Percentiles rank a stretch among this genome's conserved stretches.
These are phyloP conservation scores for Torymus aiolomorphi DNA, from an alignment of 2,888 invertebrate species.

Conservation along the genomic window DNA sequence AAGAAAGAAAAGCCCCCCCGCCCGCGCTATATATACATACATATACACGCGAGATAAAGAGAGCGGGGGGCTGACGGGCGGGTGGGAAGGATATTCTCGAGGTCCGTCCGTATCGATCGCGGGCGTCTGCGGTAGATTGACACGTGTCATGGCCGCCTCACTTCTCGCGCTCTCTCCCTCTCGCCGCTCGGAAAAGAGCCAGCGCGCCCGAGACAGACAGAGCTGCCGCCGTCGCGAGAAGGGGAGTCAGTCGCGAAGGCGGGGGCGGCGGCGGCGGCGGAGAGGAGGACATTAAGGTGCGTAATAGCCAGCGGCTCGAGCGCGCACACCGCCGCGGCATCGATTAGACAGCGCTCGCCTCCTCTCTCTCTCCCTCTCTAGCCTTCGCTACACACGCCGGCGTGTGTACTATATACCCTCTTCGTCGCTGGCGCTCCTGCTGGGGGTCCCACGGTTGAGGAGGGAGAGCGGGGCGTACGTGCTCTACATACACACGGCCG, in stretches of 20 bases:
- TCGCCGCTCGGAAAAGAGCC: conserved; percentile 45
- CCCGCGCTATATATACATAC: conserved; percentile 3
- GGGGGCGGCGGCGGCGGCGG: conserved; percentile 61
- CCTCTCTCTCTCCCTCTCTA: conserved; percentile 54
- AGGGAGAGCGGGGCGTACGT: conserved; percentile 69
- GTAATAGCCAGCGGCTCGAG: conserved; percentile 76
- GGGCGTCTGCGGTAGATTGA: conserved; percentile 76
- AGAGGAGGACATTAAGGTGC: conserved; percentile 75
- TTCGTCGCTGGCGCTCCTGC: neutral
- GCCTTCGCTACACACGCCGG: conserved; percentile 51
- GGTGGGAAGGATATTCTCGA: conserved; percentile 53
- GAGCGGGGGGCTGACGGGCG: conserved; percentile 39
- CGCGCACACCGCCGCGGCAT: conserved; percentile 75
- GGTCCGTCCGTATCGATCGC: conserved; percentile 71
- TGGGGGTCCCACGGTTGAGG: conserved; percentile 20
- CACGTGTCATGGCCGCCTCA: conserved; percentile 76
- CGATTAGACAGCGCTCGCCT: conserved; percentile 73
- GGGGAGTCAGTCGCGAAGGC: conserved; percentile 52
- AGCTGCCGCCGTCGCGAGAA: conserved; percentile 47
- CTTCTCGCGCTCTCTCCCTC: conserved; percentile 1
- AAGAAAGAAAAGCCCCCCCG: conserved; percentile 11
- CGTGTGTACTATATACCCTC: no score
- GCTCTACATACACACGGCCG: conserved; percentile 74
- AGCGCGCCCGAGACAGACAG: conserved; percentile 53
- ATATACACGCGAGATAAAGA: conserved; percentile 39